phyloP scores from a whole-genome alignment of 2,888 invertebrate species.

The Rotaria magnacalcarata region DNA sequence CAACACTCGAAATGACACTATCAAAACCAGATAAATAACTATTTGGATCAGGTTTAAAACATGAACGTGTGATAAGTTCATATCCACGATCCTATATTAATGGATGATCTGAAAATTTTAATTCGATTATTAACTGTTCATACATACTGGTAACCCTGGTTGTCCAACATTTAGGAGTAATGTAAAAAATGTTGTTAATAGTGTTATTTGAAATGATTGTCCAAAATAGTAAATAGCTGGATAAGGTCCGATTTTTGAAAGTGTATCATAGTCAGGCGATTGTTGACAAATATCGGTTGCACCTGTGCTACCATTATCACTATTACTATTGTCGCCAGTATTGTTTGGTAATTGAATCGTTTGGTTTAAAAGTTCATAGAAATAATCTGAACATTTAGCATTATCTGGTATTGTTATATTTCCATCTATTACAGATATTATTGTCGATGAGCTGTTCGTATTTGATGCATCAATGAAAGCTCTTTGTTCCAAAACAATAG shows the following conservation, averaged over 20 bases:
- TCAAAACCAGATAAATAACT: slow-evolving; percentile 52
- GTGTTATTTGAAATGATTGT: neutral
- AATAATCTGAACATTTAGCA: too few species aligned
- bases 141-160: slow-evolving; percentile 53
- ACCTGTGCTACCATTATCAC: too few species aligned
- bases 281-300: too few species aligned
- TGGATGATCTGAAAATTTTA: neutral
- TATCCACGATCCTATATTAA: neutral
- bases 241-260: neutral
- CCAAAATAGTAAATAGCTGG: slow-evolving; percentile 9
- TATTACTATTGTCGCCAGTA: too few species aligned
- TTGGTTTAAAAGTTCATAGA: too few species aligned
- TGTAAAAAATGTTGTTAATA: slow-evolving; percentile 35
- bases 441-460: neutral
- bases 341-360: too few species aligned
- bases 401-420: neutral
- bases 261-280: neutral
- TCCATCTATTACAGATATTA: neutral
- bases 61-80: neutral
- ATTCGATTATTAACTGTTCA: slow-evolving; percentile 49
- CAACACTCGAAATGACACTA: slow-evolving; percentile 52
- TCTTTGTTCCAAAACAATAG: neutral
- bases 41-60: slow-evolving; percentile 49
- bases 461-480: neutral
- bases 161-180: slow-evolving; percentile 46